Evolutionary conservation across 2,113 vertebrate species (phyloP).

Genomic region (Pedetes capensis): DNA sequence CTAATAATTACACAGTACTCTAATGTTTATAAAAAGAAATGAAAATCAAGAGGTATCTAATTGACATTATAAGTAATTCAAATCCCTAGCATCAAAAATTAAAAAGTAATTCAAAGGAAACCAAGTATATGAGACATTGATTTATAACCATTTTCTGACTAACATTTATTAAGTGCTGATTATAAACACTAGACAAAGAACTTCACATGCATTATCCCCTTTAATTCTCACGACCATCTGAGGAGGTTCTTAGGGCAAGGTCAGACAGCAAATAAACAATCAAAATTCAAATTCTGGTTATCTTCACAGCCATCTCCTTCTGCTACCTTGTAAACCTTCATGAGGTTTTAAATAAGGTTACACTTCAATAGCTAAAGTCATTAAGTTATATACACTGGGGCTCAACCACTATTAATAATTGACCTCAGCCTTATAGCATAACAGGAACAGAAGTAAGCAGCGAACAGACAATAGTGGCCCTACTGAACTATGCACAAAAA

Average conservation of each 20-base stretch:
- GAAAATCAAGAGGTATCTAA: neutral
- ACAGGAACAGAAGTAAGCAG: neutral
- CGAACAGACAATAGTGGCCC: neutral
- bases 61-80: neutral
- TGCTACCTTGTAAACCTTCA: neutral
- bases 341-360: neutral
- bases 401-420: neutral
- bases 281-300: neutral
- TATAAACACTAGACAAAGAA: neutral
- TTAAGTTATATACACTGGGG: neutral
- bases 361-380: neutral
- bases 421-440: neutral
- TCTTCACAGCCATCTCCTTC: neutral
- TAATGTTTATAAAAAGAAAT: neutral
- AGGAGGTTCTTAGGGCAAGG: neutral
- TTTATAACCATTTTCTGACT: neutral
- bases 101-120: constrained; percentile 10
- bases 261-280: neutral
- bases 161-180: neutral
- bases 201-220: neutral
- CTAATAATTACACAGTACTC: neutral
- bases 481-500: neutral
- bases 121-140: neutral
- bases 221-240: neutral
- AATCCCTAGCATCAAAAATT: neutral